Evolutionary conservation across 2,113 vertebrate species (phyloP), one percentile per base, ranked within the genome.

Genomic region (Irena cyanogastra): DNA sequence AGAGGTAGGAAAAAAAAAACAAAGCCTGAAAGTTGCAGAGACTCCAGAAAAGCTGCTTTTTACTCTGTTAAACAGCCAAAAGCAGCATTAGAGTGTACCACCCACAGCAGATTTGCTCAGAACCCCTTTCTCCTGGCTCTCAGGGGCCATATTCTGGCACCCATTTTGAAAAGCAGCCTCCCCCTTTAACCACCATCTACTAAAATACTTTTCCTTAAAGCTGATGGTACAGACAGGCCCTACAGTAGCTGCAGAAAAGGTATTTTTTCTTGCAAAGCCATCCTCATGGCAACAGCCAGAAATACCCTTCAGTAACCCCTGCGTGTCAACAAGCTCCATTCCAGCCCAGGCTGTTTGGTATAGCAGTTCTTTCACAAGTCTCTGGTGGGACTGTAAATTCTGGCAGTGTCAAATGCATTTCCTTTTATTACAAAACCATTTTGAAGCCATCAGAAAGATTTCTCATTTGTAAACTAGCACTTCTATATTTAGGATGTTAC

Each of bases 401-500:
- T 95, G 96, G 96, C 83, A 90, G 93, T 83, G 90, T 97, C 96
- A 97, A 94, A 70, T 94, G 86, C 92, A 95, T 96, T 98, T 98
- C 97, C 96, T 93, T 97, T 97, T 94, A 97, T 98, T 97, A 97
- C 96, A 96, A 97, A 97, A 97, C 93, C 96, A 86, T 96, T 97
- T 83, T 72, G 89, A 96, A 97, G 92, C 89, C 97, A 96, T 94
- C 93, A 93, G 83, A 97, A 96, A 97, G 91, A 96, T 81, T 92
- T 90, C 95, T 93, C 93, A 84, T 97, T 96, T 96, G 89, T 97
- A 97, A 97, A 79, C 96, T 93, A 97, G 93, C 94, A 96, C 90
- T 91, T 97, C 97, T 98, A 97, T 96, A 97, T 97, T 97, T 98
- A 98, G 98, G 95, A 44, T 60, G 75, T 94, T 96, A 96, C 95